phyloP scores from a whole-genome alignment of 2,797 vertebrate genomes.

The Salarias fasciatus region DNA sequence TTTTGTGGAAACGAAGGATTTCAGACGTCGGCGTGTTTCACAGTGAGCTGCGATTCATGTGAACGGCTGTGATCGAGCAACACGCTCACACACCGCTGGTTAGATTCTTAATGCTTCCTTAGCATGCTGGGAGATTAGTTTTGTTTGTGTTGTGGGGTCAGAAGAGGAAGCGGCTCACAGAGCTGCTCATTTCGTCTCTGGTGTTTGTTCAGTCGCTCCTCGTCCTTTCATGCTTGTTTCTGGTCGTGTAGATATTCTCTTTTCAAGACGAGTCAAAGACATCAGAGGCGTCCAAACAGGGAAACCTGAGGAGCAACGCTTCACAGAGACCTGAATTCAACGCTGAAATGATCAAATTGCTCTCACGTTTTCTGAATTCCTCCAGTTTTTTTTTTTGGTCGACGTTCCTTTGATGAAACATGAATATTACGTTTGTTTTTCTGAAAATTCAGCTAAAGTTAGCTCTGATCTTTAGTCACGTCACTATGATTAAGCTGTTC shows the following conservation, averaged over 20 bases:
- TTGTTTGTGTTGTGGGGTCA: constrained; percentile 19
- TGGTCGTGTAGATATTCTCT: constrained; percentile 1
- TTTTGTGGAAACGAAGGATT: constrained; percentile 1
- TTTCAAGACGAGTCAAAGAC: not conserved
- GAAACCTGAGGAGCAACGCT: too few species aligned
- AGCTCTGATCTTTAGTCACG: too few species aligned
- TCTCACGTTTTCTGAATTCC: too few species aligned
- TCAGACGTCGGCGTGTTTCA: constrained; percentile 7
- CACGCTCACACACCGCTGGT: constrained; percentile 16
- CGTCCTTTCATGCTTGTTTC: not conserved
- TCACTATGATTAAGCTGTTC: too few species aligned
- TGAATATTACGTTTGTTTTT: too few species aligned
- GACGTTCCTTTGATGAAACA: too few species aligned
- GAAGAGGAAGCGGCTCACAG: too few species aligned
- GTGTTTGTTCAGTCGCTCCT: constrained; percentile 6
- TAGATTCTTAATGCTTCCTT: constrained; percentile 35
- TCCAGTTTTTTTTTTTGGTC: too few species aligned
- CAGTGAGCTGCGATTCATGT: constrained; percentile 24
- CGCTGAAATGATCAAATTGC: too few species aligned
- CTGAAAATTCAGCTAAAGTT: too few species aligned
- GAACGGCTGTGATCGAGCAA: constrained; percentile 10
- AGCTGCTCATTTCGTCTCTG: not conserved
- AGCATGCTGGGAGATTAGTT: constrained; percentile 1
- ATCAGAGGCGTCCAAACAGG: too few species aligned
- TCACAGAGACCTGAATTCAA: too few species aligned